Conservation (phyloP, 2,797 vertebrate species). For the Tarsius wallacei region DNA sequence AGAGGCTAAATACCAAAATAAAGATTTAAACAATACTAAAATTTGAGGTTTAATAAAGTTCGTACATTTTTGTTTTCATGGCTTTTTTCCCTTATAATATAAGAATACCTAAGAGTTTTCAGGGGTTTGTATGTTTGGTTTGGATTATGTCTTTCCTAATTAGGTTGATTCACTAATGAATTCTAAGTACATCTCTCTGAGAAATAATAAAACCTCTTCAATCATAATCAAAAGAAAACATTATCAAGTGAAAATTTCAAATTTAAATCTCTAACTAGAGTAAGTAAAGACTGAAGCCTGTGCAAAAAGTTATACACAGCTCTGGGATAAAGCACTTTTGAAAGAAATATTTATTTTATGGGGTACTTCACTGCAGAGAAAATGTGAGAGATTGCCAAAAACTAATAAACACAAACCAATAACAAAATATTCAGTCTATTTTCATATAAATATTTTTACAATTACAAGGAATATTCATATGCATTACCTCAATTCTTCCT, state of each 20-base stretch:
- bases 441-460: conserved; percentile 46
- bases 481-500: neutral
- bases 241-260: neutral
- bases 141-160: conserved; percentile 3
- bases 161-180: neutral
- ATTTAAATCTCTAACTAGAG: conserved; percentile 24
- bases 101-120: neutral
- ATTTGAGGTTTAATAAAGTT: neutral
- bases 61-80: neutral
- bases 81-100: neutral
- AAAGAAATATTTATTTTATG: neutral
- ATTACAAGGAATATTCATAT: neutral
- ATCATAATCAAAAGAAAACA: neutral
- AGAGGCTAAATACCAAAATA: conserved; percentile 1
- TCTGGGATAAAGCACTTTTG: neutral
- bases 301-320: neutral
- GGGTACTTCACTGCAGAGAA: conserved; percentile 3
- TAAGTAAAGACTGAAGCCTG: neutral
- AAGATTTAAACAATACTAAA: neutral
- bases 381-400: neutral
- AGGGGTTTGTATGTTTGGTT: conserved; percentile 1
- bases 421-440: neutral
- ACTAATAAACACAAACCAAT: conserved; percentile 1
- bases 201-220: conserved; percentile 4
- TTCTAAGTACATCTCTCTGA: conserved; percentile 20